These are phyloP conservation scores for Pangasius djambal DNA, from an alignment of 2,797 vertebrate genomes.

Conservation along the genomic window DNA sequence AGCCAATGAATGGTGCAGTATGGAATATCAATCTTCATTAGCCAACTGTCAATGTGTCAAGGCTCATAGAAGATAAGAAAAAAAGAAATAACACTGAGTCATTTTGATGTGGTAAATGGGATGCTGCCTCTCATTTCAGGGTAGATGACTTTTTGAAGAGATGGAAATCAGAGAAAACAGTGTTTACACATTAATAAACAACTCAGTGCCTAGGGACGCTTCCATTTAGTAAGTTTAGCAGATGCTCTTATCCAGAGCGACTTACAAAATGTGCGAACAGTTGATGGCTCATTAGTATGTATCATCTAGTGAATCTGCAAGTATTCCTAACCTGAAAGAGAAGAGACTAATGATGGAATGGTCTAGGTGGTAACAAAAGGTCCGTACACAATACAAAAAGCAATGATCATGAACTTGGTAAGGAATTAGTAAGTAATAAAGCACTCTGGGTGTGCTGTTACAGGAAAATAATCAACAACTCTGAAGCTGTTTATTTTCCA, in stretches of 20 bases:
- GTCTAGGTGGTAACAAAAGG: background rate
- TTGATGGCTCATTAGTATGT: background rate
- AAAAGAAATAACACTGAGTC: conserved; percentile 50
- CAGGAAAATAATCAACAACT: background rate
- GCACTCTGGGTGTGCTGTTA: background rate
- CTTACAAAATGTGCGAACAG: background rate
- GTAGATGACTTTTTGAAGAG: background rate
- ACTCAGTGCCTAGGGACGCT: background rate
- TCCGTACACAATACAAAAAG: background rate
- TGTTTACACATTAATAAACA: background rate
- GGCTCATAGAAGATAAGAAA: conserved; percentile 47
- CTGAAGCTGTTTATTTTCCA: background rate
- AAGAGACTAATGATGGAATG: background rate
- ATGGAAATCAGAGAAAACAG: background rate
- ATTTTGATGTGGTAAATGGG: conserved; percentile 24
- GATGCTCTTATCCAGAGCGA: background rate
- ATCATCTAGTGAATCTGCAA: background rate
- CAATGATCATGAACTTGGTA: background rate
- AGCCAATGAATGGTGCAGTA: conserved; percentile 62
- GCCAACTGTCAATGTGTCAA: conserved; percentile 67
- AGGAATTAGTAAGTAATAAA: background rate
- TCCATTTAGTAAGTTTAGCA: background rate
- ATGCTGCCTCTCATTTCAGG: conserved; percentile 5
- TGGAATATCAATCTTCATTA: conserved; percentile 71
- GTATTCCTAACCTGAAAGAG: background rate